phyloP scores from a whole-genome alignment of 2,113 vertebrate genomes.

The Anhinga rufa region DNA sequence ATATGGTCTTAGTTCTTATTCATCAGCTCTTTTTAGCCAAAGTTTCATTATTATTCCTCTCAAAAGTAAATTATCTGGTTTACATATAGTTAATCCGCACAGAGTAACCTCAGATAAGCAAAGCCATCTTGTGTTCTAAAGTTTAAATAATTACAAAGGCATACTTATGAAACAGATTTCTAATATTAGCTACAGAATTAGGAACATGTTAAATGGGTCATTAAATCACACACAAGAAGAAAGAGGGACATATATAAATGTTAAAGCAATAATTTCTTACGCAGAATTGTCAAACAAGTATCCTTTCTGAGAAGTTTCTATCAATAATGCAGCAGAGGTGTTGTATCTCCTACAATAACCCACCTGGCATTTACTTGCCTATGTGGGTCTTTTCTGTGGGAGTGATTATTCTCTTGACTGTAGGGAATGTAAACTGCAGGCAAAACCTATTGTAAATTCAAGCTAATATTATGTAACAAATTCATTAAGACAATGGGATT shows the following conservation, averaged over 20 bases:
- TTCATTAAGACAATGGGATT: neutral
- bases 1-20: neutral
- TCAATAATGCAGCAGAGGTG: neutral
- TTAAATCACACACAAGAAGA: slow-evolving; percentile 23
- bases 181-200: slow-evolving; percentile 36
- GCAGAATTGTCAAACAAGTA: neutral
- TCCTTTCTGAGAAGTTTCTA: neutral
- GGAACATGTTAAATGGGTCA: slow-evolving; percentile 2
- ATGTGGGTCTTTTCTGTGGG: neutral
- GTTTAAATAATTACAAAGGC: neutral
- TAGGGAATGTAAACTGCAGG: neutral
- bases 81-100: neutral
- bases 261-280: slow-evolving; percentile 8
- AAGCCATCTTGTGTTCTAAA: neutral
- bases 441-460: neutral
- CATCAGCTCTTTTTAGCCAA: neutral
- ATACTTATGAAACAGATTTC: slow-evolving; percentile 35
- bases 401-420: neutral
- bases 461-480: neutral
- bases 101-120: neutral
- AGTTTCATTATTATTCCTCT: neutral
- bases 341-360: neutral
- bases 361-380: neutral
- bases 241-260: slow-evolving; percentile 24
- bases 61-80: neutral